Base-by-base conservation (phyloP, 2,888 invertebrate genomes). In the Oxystoma pomonae region DNA sequence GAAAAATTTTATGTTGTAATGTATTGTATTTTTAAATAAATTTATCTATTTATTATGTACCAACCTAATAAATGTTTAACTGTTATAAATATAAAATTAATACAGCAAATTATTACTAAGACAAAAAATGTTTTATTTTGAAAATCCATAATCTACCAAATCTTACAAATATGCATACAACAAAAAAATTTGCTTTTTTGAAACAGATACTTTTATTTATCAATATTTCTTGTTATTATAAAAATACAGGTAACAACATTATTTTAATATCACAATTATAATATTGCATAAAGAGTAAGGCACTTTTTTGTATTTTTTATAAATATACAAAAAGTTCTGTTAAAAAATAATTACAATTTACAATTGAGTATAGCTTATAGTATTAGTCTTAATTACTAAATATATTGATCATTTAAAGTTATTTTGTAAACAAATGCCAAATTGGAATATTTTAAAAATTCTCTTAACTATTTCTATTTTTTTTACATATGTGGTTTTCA, bases 191-290 rank as follows among this genome's bases (percentile, higher is more conserved):
- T 35, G 5, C 12, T 35, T 35, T 35, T 7, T 3, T 35, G 35
- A 7, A 35, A 35, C 3, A 35, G 12, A 35, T 35, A 35, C 35
- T 7, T 3, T 35, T 35, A 35, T 35, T 12, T 35, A 35, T 7
- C 35, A 35, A 35, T 35, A 35, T 35, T 35, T 35, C n/a, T n/a
- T n/a, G n/a, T n/a, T n/a, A n/a, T n/a, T n/a, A n/a, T n/a, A n/a
- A n/a, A n/a, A n/a, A n/a, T n/a, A n/a, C n/a, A n/a, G n/a, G n/a
- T n/a, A n/a, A n/a, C n/a, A n/a, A n/a, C n/a, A n/a, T n/a, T n/a
- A n/a, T n/a, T 35, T 35, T 35, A 35, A 53, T 53, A 53, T 53
- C 53, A 53, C 53, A 53, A 53, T 17, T 53, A 9, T 53, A n/a
- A 3, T 53, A 53, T 53, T 53, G 53, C 53, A 53, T 9, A 17